Evolutionary conservation across 2,888 invertebrate genomes (phyloP).

Genomic region (Netelia melanura): DNA sequence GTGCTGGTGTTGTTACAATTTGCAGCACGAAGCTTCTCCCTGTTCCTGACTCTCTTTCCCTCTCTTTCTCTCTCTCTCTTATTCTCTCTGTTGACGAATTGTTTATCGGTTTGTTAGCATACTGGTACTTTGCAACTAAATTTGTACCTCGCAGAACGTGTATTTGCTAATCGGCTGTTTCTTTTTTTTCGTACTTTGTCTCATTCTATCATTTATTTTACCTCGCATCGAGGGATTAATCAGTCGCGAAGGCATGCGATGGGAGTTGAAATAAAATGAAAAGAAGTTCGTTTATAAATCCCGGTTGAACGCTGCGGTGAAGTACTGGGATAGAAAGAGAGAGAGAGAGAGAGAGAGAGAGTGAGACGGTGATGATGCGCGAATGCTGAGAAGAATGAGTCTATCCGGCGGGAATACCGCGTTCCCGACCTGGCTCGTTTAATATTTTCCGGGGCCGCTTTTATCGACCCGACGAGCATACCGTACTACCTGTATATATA

Average conservation of each 20-base stretch:
- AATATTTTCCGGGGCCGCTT: slow-evolving; percentile 57
- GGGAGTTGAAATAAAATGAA: not conserved
- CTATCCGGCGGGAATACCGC: slow-evolving; percentile 53
- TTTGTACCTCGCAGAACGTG: not conserved
- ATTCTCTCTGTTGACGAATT: slow-evolving; percentile 14
- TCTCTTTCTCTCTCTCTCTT: not conserved
- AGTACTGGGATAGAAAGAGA: not conserved
- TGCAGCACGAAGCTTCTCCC: slow-evolving; percentile 16
- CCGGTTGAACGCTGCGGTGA: slow-evolving; percentile 1
- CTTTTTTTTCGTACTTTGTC: not conserved
- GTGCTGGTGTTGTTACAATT: slow-evolving; percentile 43
- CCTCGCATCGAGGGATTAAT: slow-evolving; percentile 17
- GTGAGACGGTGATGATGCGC: slow-evolving; percentile 39
- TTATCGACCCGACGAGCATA: slow-evolving; percentile 44
- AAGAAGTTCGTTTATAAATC: slow-evolving; percentile 30
- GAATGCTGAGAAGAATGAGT: slow-evolving; percentile 58
- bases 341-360: not conserved
- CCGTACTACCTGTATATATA: slow-evolving; percentile 20
- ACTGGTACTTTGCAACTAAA: slow-evolving; percentile 8
- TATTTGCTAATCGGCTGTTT: not conserved
- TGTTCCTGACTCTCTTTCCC: slow-evolving; percentile 19
- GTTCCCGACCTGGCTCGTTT: slow-evolving; percentile 48
- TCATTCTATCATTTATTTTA: slow-evolving; percentile 1
- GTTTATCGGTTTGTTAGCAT: slow-evolving; percentile 33
- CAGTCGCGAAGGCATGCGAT: not conserved